These are phyloP conservation scores for Amiota communis DNA, from an alignment of 2,888 invertebrate species.

Conservation along the genomic window DNA sequence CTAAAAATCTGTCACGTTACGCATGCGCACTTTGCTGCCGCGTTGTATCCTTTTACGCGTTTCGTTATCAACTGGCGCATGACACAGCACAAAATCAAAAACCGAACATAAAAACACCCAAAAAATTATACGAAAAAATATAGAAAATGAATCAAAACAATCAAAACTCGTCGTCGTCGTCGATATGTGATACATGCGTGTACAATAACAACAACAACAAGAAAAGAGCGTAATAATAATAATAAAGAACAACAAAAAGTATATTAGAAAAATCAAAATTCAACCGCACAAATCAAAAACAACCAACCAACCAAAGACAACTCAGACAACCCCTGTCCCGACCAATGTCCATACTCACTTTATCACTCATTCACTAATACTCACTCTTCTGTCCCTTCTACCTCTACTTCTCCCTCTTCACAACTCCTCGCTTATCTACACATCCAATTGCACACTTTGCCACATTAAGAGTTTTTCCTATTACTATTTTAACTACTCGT, in stretches of 20 bases:
- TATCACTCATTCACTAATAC: too few relatives aligned
- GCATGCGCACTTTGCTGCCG: conserved; percentile 41
- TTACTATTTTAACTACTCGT: background rate
- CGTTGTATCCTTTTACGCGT: conserved; percentile 71
- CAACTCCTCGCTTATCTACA: background rate
- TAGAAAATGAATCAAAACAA: conserved; percentile 48
- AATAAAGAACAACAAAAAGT: background rate
- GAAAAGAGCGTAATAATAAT: background rate
- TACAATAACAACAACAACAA: conserved; percentile 27
- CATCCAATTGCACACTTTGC: conserved; percentile 18
- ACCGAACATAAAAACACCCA: conserved; percentile 37
- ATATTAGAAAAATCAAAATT: background rate
- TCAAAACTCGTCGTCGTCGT: too few relatives aligned
- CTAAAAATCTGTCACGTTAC: conserved; percentile 30
- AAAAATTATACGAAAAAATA: conserved; percentile 50
- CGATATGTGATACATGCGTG: conserved; percentile 25
- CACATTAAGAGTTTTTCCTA: background rate
- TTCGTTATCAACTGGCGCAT: conserved; percentile 65
- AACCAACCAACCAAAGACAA: conserved; percentile 35
- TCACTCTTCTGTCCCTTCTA: too few relatives aligned
- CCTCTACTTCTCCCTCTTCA: too few relatives aligned
- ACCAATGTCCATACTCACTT: too few relatives aligned
- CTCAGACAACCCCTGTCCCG: conserved; percentile 28
- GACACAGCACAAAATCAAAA: conserved; percentile 64
- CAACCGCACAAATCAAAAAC: conserved; percentile 48